Evolutionary conservation across 2,797 vertebrate species (phyloP).

Genomic region (Capromys pilorides): DNA sequence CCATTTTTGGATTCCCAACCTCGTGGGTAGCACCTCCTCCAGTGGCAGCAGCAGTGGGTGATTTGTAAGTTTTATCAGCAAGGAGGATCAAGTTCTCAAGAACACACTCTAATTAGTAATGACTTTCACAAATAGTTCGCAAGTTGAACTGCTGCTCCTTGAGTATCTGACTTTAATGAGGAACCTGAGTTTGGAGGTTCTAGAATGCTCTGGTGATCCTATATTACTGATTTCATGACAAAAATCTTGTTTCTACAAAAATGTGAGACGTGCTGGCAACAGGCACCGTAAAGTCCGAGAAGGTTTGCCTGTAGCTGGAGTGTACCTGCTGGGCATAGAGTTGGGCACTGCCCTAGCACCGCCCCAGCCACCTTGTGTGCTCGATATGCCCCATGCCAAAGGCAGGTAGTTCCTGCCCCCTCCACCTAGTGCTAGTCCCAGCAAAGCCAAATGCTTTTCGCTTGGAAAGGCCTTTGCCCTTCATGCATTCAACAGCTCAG

Average conservation of each 20-base stretch:
- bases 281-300: not conserved
- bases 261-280: not conserved
- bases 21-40: not conserved
- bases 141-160: not conserved
- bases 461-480: not conserved
- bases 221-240: not conserved
- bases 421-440: not conserved
- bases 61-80: not conserved
- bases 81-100: not conserved
- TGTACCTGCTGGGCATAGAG: fast-evolving
- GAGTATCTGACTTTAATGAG: not conserved
- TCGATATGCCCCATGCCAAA: not conserved
- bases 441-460: not conserved
- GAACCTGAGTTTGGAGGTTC: not conserved
- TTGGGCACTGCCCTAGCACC: not conserved
- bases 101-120: not conserved
- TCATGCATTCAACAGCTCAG: not conserved
- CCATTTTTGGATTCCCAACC: not conserved
- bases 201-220: not conserved
- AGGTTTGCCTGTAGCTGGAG: not conserved
- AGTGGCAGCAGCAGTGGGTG: not conserved
- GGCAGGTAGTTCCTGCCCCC: not conserved
- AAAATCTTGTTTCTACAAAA: not conserved
- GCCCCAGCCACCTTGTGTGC: not conserved
- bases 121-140: slow-evolving; percentile 50